Evolutionary conservation across 2,888 invertebrate species (phyloP).

Genomic region (Stictocephala bisonia): DNA sequence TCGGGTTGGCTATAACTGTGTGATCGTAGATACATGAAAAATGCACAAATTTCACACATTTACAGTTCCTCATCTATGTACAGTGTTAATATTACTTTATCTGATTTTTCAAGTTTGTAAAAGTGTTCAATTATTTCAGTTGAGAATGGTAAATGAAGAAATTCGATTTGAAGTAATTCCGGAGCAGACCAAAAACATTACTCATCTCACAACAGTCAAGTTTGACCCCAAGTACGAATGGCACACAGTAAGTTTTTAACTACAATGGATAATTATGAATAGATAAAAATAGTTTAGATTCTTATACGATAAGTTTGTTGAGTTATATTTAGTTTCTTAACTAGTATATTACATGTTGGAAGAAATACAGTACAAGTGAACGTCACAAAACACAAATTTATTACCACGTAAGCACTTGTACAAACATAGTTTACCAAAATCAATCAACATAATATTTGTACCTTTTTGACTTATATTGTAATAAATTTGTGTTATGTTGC

Average conservation of each 20-base stretch:
- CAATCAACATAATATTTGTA: too few relatives aligned
- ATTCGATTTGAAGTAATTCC: slow-evolving; percentile 85
- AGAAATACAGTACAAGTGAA: too few relatives aligned
- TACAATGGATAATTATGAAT: background rate
- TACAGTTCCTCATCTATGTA: slow-evolving; percentile 35
- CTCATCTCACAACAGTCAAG: slow-evolving; percentile 82
- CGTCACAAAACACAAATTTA: too few relatives aligned
- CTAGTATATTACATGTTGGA: too few relatives aligned
- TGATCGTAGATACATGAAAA: too few relatives aligned
- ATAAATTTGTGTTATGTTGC: background rate
- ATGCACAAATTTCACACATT: too few relatives aligned
- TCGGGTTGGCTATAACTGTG: too few relatives aligned
- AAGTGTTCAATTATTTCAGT: slow-evolving; percentile 65
- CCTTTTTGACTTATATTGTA: background rate
- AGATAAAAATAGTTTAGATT: background rate
- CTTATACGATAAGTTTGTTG: background rate
- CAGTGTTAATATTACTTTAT: background rate
- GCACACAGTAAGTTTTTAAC: slow-evolving; percentile 72
- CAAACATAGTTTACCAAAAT: too few relatives aligned
- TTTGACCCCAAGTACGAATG: slow-evolving; percentile 81
- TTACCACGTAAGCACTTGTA: too few relatives aligned
- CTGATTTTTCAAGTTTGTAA: background rate
- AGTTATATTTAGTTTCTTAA: too few relatives aligned
- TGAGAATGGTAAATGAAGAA: slow-evolving; percentile 85
- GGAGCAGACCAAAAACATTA: slow-evolving; percentile 79